These are phyloP conservation scores for Malurus leucopterus DNA, from an alignment of 2,797 vertebrate genomes.

Conservation along the genomic window DNA sequence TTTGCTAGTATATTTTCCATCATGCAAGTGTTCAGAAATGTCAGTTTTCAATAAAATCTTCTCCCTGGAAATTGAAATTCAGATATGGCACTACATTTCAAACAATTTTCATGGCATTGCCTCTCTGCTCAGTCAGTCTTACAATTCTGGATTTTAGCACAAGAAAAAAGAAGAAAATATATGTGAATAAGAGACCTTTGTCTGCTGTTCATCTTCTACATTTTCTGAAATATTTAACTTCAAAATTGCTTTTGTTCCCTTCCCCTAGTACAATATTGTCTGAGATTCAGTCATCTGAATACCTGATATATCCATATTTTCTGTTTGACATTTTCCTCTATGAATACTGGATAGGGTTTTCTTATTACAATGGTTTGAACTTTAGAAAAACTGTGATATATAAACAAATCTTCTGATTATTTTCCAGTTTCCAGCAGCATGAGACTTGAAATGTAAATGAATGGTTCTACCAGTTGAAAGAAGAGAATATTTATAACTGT, in stretches of 20 bases:
- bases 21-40: neutral
- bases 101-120: neutral
- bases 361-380: neutral
- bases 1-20: neutral
- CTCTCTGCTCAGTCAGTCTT: neutral
- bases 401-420: slow-evolving; percentile 4
- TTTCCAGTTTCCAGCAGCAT: neutral
- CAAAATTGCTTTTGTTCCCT: neutral
- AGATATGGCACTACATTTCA: neutral
- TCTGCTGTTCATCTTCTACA: neutral
- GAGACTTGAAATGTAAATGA: neutral
- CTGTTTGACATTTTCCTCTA: slow-evolving; percentile 1
- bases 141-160: neutral
- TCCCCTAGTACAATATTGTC: neutral
- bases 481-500: neutral
- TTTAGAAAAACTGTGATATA: neutral
- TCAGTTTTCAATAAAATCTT: slow-evolving; percentile 11
- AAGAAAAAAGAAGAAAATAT: neutral
- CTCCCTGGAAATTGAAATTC: neutral
- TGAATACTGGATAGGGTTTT: slow-evolving; percentile 1
- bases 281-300: neutral
- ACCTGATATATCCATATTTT: neutral
- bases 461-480: neutral
- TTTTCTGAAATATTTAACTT: slow-evolving; percentile 12
- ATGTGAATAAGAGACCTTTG: neutral